Percentiles rank a stretch among this genome's conserved stretches.
Evolutionary conservation across 1,140 invertebrate species (phyloP).

Genomic region (Pygmarrhopalites habei): DNA sequence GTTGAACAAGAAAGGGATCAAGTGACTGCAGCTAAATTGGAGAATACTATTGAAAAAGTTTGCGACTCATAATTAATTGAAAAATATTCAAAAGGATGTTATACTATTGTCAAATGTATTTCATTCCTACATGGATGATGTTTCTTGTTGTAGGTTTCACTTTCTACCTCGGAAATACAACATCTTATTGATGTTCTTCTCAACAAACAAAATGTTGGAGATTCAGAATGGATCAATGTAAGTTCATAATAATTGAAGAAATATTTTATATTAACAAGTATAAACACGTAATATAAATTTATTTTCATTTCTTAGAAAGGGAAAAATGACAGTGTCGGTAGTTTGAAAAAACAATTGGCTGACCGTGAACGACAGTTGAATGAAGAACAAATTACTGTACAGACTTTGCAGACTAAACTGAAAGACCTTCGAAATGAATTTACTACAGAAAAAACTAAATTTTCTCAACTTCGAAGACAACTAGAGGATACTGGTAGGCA

Average conservation of each 20-base stretch:
- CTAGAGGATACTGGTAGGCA: conserved; percentile 19
- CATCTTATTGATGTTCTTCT: conserved; percentile 76
- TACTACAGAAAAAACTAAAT: conserved; percentile 55
- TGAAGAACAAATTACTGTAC: conserved; percentile 62
- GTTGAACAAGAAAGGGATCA: conserved; percentile 23
- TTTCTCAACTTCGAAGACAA: conserved; percentile 48
- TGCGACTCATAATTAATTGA: no score
- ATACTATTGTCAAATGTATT: no score
- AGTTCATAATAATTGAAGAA: conserved; percentile 4
- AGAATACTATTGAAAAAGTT: conserved; percentile 22
- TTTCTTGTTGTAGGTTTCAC: no score
- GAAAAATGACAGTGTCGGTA: conserved; percentile 73
- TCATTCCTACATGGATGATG: no score
- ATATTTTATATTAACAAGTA: conserved; percentile 2
- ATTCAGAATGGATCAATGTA: conserved; percentile 72
- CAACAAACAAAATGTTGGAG: conserved; percentile 74
- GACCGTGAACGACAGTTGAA: conserved; percentile 66
- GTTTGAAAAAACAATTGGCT: conserved; percentile 75
- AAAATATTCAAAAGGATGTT: no score
- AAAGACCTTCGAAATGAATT: conserved; percentile 68
- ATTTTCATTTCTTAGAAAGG: conserved; percentile 47
- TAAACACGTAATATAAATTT: no score
- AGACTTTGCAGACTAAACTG: conserved; percentile 60
- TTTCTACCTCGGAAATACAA: conserved; percentile 78
- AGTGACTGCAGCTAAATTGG: conserved; percentile 21